Percentiles rank a stretch among this genome's conserved stretches.
Evolutionary conservation across 2,797 vertebrate species (phyloP).

Genomic region (Chloroceryle inda): DNA sequence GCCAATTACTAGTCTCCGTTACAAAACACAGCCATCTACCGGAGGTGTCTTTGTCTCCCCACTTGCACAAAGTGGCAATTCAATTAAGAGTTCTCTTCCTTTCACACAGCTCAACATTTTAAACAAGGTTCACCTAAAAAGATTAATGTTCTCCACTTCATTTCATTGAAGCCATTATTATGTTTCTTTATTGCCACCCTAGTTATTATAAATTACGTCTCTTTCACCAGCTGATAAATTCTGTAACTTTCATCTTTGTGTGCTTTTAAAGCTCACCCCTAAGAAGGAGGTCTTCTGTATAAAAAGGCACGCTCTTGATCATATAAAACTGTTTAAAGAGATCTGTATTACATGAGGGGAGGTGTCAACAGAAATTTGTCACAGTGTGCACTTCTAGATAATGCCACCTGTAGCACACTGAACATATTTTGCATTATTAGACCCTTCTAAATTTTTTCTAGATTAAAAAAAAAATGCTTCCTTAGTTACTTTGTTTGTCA

Average conservation of each 20-base stretch:
- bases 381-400: not conserved
- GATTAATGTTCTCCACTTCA: not conserved
- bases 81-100: constrained; percentile 48
- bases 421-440: not conserved
- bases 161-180: not conserved
- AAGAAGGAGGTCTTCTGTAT: not conserved
- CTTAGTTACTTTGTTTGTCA: not conserved
- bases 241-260: not conserved
- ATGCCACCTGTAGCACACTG: not conserved
- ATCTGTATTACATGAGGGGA: not conserved
- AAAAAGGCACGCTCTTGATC: constrained; percentile 12
- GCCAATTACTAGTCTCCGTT: constrained; percentile 32
- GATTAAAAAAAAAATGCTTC: not conserved
- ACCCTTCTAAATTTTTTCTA: not conserved
- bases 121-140: not conserved
- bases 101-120: not conserved
- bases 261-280: constrained; percentile 13
- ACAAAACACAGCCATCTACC: not conserved
- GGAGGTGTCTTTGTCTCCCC: not conserved
- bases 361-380: not conserved
- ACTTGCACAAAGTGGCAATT: constrained; percentile 14
- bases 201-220: constrained; percentile 36
- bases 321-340: not conserved
- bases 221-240: constrained; percentile 23
- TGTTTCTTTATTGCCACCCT: constrained; percentile 4